Percentiles rank a stretch among this genome's conserved stretches.
Conservation (phyloP, 1,140 invertebrate species). For the Penaeus indicus region DNA sequence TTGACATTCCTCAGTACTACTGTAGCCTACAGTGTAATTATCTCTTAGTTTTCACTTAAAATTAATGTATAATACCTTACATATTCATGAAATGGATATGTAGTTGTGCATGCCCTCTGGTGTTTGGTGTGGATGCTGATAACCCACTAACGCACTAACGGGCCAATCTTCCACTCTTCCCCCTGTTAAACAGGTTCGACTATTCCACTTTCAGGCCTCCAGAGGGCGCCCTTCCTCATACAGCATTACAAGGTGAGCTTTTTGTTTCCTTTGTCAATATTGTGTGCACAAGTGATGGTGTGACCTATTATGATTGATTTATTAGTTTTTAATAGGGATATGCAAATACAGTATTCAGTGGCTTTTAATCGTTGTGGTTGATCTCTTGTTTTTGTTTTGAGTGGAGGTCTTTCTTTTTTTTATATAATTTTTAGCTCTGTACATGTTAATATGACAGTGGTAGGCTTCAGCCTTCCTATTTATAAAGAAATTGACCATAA, state of each 20-base stretch:
- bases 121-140: constrained; percentile 46
- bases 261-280: neutral
- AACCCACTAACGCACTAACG: constrained; percentile 55
- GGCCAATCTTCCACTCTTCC: constrained; percentile 39
- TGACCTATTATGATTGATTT: neutral
- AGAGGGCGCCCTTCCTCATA: constrained; percentile 65
- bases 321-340: neutral
- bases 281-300: constrained; percentile 29
- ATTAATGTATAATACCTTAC: too few relatives aligned
- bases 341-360: too few relatives aligned
- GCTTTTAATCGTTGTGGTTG: too few relatives aligned
- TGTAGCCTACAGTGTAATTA: neutral
- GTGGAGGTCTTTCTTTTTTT: neutral
- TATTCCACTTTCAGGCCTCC: constrained; percentile 65
- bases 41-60: too few relatives aligned
- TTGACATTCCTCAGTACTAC: neutral
- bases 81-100: too few relatives aligned
- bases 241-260: constrained; percentile 63
- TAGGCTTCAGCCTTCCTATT: too few relatives aligned
- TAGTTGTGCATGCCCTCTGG: constrained; percentile 42
- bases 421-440: neutral
- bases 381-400: neutral
- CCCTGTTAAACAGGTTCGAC: constrained; percentile 59
- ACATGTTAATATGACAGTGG: too few relatives aligned
- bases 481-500: too few relatives aligned